phyloP scores from a whole-genome alignment of 1,140 invertebrate genomes.

The Trichonephila clavata region DNA sequence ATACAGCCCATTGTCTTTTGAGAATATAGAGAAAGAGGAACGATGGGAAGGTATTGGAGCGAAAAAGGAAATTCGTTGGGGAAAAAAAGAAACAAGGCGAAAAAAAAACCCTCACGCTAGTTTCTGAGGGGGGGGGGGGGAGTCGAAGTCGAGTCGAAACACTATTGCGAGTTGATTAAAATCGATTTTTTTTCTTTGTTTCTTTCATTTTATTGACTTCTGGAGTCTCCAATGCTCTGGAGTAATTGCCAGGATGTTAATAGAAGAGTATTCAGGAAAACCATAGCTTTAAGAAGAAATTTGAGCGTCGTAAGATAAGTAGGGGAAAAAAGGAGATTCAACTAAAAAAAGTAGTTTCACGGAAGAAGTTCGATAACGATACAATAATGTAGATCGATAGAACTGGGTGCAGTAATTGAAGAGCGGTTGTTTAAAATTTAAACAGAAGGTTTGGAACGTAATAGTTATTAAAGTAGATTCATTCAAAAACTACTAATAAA shows the following conservation, averaged over 20 bases:
- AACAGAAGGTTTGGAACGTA: too few species aligned
- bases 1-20: background rate
- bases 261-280: constrained; percentile 14
- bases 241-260: constrained; percentile 56
- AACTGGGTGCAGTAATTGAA: background rate
- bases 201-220: constrained; percentile 43
- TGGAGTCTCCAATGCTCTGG: constrained; percentile 16
- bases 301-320: background rate
- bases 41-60: background rate
- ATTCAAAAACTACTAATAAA: too few species aligned
- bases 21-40: background rate
- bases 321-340: constrained; percentile 19
- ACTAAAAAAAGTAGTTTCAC: background rate
- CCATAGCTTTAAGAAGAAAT: constrained; percentile 14
- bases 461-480: too few species aligned
- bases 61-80: background rate
- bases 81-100: background rate
- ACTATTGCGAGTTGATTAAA: constrained; percentile 61
- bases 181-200: constrained; percentile 56
- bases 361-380: constrained; percentile 36
- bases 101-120: background rate
- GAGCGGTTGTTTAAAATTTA: constrained; percentile 9
- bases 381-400: constrained; percentile 47
- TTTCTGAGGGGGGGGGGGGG: background rate
- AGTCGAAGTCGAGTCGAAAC: background rate